Evolutionary conservation across 2,113 vertebrate genomes (phyloP).

Genomic region (Gasterosteus nipponicus): DNA sequence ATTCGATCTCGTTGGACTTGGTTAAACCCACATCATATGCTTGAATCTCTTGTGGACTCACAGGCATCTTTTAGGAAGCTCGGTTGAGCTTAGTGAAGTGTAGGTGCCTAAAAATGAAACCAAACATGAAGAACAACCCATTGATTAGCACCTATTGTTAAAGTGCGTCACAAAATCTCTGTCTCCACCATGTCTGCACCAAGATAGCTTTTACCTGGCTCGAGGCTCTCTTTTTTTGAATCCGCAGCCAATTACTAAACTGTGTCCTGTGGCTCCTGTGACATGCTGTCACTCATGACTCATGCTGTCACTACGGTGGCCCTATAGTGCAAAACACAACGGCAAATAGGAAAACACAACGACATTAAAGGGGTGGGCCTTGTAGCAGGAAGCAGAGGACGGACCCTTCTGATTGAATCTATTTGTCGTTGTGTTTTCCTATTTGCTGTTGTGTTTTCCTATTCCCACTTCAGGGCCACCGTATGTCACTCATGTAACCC

Average conservation of each 20-base stretch:
- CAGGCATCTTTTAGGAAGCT: neutral
- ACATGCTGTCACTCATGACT: neutral
- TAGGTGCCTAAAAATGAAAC: neutral
- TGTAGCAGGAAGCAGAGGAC: too few species aligned
- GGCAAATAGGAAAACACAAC: too few species aligned
- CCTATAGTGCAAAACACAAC: too few species aligned
- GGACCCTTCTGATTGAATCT: too few species aligned
- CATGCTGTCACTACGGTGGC: too few species aligned
- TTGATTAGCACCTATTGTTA: neutral
- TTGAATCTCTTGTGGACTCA: neutral
- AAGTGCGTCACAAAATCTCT: neutral
- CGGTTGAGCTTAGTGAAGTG: neutral
- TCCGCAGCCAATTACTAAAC: neutral
- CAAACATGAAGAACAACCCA: neutral
- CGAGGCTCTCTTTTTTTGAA: neutral
- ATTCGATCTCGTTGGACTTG: neutral
- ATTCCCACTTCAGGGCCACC: too few species aligned
- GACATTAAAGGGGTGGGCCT: too few species aligned
- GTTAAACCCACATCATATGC: neutral
- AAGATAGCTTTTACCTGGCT: neutral
- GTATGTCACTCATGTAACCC: neutral
- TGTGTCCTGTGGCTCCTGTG: too few species aligned
- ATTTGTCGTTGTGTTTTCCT: too few species aligned
- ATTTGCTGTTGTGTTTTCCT: too few species aligned
- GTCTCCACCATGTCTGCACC: neutral